Conservation (phyloP, 2,797 vertebrate species). For the Amniataba percoides region DNA sequence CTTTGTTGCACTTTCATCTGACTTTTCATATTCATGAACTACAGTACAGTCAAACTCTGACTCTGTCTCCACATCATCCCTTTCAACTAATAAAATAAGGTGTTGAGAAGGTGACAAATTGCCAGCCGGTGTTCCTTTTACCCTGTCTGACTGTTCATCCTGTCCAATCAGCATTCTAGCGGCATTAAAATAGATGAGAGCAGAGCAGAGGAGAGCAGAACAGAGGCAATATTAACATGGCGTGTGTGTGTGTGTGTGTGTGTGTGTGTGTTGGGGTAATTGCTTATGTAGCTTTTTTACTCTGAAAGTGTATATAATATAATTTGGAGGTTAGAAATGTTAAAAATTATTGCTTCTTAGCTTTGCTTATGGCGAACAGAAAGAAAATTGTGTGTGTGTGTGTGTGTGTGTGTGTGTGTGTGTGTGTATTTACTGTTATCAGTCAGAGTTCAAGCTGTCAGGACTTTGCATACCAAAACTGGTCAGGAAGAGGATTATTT, state of each 20-base stretch:
- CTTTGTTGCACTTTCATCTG: constrained; percentile 37
- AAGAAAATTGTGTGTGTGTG: background rate
- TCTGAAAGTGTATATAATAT: constrained; percentile 11
- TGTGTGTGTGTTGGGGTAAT: constrained; percentile 5
- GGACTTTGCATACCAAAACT: background rate
- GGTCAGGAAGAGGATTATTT: background rate
- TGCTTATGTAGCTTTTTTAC: constrained; percentile 22
- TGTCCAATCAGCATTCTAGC: constrained; percentile 55
- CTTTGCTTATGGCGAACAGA: background rate
- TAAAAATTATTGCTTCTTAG: constrained; percentile 27
- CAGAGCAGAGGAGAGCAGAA: constrained; percentile 7
- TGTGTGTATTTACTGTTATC: background rate
- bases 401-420: background rate
- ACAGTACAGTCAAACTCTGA: constrained; percentile 25
- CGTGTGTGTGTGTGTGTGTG: constrained; percentile 4
- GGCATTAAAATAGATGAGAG: constrained; percentile 45
- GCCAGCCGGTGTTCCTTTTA: constrained; percentile 34
- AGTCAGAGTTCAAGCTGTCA: background rate
- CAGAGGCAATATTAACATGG: constrained; percentile 34
- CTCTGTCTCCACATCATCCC: constrained; percentile 30
- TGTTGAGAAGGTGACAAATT: constrained; percentile 54
- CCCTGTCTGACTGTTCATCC: constrained; percentile 34
- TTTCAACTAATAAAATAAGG: constrained; percentile 47
- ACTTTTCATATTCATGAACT: constrained; percentile 16
- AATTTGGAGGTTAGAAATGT: constrained; percentile 14